Percentiles rank a stretch among this genome's conserved stretches.
Evolutionary conservation across 2,113 vertebrate species (phyloP).

Genomic region (Thalassoma bifasciatum): DNA sequence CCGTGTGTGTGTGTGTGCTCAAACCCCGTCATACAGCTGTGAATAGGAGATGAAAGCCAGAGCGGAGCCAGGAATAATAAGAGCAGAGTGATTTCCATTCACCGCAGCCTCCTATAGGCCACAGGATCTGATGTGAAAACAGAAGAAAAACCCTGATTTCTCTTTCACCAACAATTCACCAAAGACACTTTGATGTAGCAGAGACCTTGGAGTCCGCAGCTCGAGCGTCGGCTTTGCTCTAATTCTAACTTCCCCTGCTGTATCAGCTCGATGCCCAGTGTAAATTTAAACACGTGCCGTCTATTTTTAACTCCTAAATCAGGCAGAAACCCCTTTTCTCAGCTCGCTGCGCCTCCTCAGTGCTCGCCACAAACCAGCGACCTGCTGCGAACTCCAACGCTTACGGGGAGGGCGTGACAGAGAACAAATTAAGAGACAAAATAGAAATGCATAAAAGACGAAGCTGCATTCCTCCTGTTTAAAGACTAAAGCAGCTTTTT

Average conservation of each 20-base stretch:
- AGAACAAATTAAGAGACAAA: conserved; percentile 16
- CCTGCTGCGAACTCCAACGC: conserved; percentile 34
- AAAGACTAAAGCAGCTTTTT: too few relatives aligned
- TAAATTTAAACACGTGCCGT: conserved; percentile 1
- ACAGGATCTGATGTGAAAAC: conserved; percentile 60
- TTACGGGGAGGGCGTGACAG: background rate
- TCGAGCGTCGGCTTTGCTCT: conserved; percentile 17
- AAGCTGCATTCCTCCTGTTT: background rate
- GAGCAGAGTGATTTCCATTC: conserved; percentile 64
- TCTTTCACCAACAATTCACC: conserved; percentile 46
- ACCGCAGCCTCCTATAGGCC: conserved; percentile 60
- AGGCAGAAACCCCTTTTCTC: background rate
- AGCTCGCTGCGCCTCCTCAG: background rate
- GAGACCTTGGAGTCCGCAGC: conserved; percentile 45
- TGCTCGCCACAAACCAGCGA: conserved; percentile 25
- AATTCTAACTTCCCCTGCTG: conserved; percentile 11
- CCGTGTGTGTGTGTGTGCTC: conserved; percentile 66
- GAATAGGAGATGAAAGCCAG: conserved; percentile 72
- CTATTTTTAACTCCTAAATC: conserved; percentile 36
- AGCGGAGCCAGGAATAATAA: conserved; percentile 70
- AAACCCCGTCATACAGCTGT: conserved; percentile 69
- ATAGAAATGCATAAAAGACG: conserved; percentile 9
- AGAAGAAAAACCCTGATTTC: conserved; percentile 40
- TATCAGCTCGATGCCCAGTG: conserved; percentile 15
- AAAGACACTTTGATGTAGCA: conserved; percentile 62